Base-by-base conservation (phyloP, 2,797 vertebrate genomes). In the Notamacropus eugenii region DNA sequence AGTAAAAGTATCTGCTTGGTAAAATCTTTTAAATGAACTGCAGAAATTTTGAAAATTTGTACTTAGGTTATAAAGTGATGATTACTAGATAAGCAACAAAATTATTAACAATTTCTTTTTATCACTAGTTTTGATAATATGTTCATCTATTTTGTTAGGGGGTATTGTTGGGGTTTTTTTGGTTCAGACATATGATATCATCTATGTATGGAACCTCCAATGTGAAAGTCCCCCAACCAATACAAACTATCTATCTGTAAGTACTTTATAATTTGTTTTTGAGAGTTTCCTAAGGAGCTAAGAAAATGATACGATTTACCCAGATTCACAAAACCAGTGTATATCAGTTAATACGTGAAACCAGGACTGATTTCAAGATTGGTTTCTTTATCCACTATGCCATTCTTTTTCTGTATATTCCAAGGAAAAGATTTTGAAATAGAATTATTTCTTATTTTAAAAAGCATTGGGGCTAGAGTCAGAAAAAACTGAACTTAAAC, bases 1-100 rank as follows among this genome's bases (percentile, higher is more conserved):
- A 93, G 54, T 19, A 46, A 46, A 27, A 0, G 0, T 4, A 13
- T 4, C 54, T 93, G n/a, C 54, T n/a, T 94, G 14, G 52, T 28
- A 54, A 54, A 50, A 29, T 57, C 90, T 91, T 90, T 94, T 50
- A 54, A 90, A 91, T 9, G 54, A n/a, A 29, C 29, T 55, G 9
- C 22, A 91, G n/a, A 90, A 91, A 91, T 12, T 4, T 57, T 93
- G 58, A 55, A 34, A 91, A 62, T 82, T 93, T 96, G 40, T 34
- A 14, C 50, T 94, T 93, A 19, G n/a, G 24, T 67, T 91, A 90
- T 6, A 3, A 91, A 82, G 50, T 96, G 52, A 59, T 90, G 14
- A 11, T 59, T 55, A 67, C n/a, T 93, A 90, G 92, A 94, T 67
- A 94, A 59, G 92, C 9, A 54, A 13, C 10, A 5, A 8, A 34